Evolutionary conservation across 2,888 invertebrate species (phyloP).

Genomic region (Branchellion lobata): DNA sequence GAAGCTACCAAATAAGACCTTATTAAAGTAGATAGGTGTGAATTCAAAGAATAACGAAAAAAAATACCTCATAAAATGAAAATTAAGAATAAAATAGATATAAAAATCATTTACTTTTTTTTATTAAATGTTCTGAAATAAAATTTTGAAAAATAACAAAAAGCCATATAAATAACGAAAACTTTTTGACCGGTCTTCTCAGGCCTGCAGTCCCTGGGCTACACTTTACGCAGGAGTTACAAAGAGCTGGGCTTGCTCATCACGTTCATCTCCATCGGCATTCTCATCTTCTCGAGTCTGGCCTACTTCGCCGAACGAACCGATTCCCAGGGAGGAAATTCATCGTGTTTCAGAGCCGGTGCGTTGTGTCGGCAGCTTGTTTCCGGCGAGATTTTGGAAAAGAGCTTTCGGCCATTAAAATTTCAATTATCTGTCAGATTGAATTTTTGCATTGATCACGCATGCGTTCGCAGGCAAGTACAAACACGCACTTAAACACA

Average conservation of each 20-base stretch:
- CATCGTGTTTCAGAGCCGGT: background rate
- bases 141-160: background rate
- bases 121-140: background rate
- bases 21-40: too few species aligned
- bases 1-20: too few species aligned
- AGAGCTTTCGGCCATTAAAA: too few species aligned
- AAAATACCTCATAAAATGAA: too few species aligned
- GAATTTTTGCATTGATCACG: too few species aligned
- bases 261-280: constrained; percentile 98
- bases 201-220: constrained; percentile 94
- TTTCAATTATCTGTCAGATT: background rate
- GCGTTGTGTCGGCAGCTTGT: background rate
- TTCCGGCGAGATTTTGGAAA: too few species aligned
- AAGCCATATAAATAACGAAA: too few species aligned
- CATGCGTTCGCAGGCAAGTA: too few species aligned
- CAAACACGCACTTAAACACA: background rate
- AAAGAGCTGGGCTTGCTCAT: constrained; percentile 94
- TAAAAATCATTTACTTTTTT: too few species aligned
- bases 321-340: constrained; percentile 74
- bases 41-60: too few species aligned
- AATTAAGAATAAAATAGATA: too few species aligned
- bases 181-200: constrained; percentile 80
- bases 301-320: constrained; percentile 99
- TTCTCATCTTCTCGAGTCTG: constrained; percentile 95
- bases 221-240: constrained; percentile 95